phyloP scores from a whole-genome alignment of 1,140 invertebrate species.

The Wiebesia pumilae region DNA sequence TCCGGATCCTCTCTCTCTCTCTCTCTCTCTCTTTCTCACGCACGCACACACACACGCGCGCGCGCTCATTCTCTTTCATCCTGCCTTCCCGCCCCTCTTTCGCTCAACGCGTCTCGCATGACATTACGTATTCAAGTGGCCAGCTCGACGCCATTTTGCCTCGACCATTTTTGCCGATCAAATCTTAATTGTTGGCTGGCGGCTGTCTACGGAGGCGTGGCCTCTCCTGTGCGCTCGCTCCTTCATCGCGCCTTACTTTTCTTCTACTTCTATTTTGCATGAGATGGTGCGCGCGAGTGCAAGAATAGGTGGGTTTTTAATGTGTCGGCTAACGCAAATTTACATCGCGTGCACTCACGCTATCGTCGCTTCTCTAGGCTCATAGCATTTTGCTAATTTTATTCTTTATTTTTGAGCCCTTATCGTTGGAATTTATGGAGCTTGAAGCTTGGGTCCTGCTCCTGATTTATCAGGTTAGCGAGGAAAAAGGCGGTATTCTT shows the following conservation, averaged over 20 bases:
- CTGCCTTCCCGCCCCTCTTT: neutral
- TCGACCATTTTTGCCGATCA: slow-evolving; percentile 77
- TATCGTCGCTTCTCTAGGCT: neutral
- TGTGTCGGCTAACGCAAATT: slow-evolving; percentile 27
- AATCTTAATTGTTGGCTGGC: slow-evolving; percentile 77
- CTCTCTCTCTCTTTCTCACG: slow-evolving; percentile 21
- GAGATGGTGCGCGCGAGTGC: neutral
- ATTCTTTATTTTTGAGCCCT: neutral
- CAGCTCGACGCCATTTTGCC: slow-evolving; percentile 72
- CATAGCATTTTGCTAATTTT: neutral
- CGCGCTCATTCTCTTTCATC: neutral
- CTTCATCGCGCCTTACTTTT: slow-evolving; percentile 61
- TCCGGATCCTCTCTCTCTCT: slow-evolving; percentile 7
- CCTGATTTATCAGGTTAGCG: neutral
- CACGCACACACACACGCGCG: slow-evolving; percentile 1
- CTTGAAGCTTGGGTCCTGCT: neutral
- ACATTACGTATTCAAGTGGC: slow-evolving; percentile 53
- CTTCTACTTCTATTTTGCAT: slow-evolving; percentile 47
- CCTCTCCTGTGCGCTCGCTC: slow-evolving; percentile 34
- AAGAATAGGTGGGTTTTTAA: slow-evolving; percentile 28
- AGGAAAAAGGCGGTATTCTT: neutral
- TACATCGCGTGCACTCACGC: slow-evolving; percentile 26
- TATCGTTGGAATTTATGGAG: neutral
- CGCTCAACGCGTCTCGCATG: slow-evolving; percentile 26
- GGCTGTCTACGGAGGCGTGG: slow-evolving; percentile 75